phyloP scores from a whole-genome alignment of 2,888 invertebrate species.

The Tigriopus californicus region DNA sequence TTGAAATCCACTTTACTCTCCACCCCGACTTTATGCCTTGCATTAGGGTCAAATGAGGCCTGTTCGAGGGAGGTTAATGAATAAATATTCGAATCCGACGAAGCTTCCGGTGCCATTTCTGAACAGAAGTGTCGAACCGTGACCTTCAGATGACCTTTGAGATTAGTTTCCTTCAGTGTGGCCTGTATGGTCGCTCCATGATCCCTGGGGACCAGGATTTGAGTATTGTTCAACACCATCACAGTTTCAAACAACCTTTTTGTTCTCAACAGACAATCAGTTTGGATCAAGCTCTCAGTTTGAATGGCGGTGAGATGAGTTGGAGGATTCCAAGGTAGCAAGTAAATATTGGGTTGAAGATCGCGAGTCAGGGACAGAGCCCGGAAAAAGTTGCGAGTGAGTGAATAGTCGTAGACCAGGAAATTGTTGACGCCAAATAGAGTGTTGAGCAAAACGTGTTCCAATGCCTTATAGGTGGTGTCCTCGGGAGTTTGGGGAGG shows the following conservation, averaged over 20 bases:
- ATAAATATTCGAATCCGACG: too few relatives aligned
- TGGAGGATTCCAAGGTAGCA: slow-evolving; percentile 6
- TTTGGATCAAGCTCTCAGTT: neutral
- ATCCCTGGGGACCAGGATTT: slow-evolving; percentile 1
- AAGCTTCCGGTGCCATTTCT: neutral
- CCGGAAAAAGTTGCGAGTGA: neutral
- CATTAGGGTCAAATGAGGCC: too few relatives aligned
- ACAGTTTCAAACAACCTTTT: neutral
- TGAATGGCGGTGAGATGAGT: neutral
- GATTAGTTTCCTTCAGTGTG: neutral
- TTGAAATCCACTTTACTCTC: too few relatives aligned
- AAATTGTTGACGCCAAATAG: slow-evolving; percentile 4
- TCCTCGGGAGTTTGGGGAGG: neutral
- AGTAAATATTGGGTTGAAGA: neutral
- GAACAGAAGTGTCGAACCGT: neutral
- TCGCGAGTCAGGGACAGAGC: neutral
- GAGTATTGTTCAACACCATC: neutral
- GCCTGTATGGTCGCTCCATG: neutral
- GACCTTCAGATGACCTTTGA: neutral
- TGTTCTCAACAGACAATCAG: neutral
- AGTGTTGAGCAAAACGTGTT: slow-evolving; percentile 2
- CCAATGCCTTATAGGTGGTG: neutral
- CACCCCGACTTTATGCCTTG: too few relatives aligned
- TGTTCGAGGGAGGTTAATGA: too few relatives aligned
- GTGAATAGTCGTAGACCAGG: neutral